Evolutionary conservation across 2,888 invertebrate genomes (phyloP).

Genomic region (Machimus atricapillus): DNA sequence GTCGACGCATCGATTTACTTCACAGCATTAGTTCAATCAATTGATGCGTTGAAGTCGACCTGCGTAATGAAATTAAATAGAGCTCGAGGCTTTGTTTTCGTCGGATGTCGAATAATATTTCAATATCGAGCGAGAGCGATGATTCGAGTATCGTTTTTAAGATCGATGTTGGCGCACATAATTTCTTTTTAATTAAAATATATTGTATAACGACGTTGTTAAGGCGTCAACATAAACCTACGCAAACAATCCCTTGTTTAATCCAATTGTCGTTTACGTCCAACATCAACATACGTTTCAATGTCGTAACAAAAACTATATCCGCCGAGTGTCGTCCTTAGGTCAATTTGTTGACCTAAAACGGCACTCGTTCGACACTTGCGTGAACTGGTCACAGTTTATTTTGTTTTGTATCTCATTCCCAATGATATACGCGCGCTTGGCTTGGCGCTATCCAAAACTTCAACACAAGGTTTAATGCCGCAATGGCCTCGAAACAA

Average conservation of each 20-base stretch:
- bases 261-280: background rate
- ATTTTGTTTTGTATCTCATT: background rate
- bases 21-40: no score
- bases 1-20: background rate
- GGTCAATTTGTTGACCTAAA: background rate
- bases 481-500: conserved; percentile 47
- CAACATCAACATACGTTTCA: background rate
- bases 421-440: background rate
- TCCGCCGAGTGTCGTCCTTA: background rate
- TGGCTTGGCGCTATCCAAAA: background rate
- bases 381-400: background rate
- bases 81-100: no score
- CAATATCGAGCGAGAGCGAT: no score
- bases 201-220: no score
- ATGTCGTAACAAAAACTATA: background rate
- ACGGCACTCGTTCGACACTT: background rate
- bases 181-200: no score
- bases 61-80: no score
- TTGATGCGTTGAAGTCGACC: no score
- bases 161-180: no score
- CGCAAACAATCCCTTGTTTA: background rate
- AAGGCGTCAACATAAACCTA: background rate
- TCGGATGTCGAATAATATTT: no score
- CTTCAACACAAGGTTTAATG: conserved; percentile 51
- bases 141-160: no score